Percentiles rank a stretch among this genome's conserved stretches.
Evolutionary conservation across 1,140 invertebrate genomes (phyloP).

Genomic region (Atopsyche davidsoni): DNA sequence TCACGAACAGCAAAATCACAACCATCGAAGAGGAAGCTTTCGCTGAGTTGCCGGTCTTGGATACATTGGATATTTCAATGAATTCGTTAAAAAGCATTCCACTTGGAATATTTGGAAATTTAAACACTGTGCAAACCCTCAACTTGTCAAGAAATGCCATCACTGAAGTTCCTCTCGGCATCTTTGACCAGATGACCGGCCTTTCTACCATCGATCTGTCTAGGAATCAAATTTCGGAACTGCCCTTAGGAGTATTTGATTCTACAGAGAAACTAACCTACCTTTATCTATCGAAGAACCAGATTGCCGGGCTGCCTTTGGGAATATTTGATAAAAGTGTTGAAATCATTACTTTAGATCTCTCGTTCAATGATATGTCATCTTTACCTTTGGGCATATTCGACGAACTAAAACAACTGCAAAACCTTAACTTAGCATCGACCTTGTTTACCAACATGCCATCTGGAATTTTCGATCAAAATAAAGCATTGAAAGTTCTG

Average conservation of each 20-base stretch:
- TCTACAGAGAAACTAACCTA: neutral
- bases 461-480: conserved; percentile 25
- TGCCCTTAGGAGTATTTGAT: conserved; percentile 18
- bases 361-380: conserved; percentile 21
- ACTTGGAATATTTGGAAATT: conserved; percentile 14
- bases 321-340: conserved; percentile 21
- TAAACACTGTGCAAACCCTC: conserved; percentile 13
- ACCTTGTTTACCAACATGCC: conserved; percentile 19
- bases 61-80: conserved; percentile 18
- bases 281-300: conserved; percentile 13
- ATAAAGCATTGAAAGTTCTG: conserved; percentile 1
- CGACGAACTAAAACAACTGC: conserved; percentile 11
- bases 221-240: conserved; percentile 12
- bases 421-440: conserved; percentile 10
- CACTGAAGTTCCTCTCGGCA: conserved; percentile 8
- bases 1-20: conserved; percentile 12
- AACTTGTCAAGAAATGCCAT: conserved; percentile 20
- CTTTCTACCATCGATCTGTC: conserved; percentile 22
- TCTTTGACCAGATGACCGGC: conserved; percentile 17
- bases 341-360: conserved; percentile 11
- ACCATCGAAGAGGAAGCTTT: conserved; percentile 13
- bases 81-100: conserved; percentile 7
- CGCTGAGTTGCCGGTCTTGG: conserved; percentile 9
- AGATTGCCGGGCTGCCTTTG: conserved; percentile 8
- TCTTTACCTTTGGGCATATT: conserved; percentile 20